Evolutionary conservation across 2,797 vertebrate species (phyloP).

Genomic region (Apogon talboti): DNA sequence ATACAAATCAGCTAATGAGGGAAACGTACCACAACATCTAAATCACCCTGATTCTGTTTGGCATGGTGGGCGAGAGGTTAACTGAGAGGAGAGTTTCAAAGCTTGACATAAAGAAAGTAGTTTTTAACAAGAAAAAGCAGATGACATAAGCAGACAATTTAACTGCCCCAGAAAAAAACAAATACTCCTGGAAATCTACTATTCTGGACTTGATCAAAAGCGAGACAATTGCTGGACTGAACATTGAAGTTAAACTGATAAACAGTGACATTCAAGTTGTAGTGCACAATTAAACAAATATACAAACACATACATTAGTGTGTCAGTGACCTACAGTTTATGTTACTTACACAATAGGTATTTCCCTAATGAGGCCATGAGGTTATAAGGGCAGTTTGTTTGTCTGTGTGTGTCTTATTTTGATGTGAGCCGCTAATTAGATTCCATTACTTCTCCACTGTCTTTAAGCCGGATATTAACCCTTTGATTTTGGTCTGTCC

Average conservation of each 20-base stretch:
- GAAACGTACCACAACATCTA: slow-evolving; percentile 9
- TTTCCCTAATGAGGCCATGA: slow-evolving; percentile 24
- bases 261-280: no score
- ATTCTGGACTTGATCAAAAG: no score
- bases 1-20: slow-evolving; percentile 29
- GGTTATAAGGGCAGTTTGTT: slow-evolving; percentile 11
- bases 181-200: no score
- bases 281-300: background rate
- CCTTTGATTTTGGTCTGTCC: no score
- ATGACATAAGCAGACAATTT: no score
- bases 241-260: no score
- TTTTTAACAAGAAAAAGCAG: no score
- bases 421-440: slow-evolving; percentile 33
- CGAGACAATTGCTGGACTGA: no score
- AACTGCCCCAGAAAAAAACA: no score
- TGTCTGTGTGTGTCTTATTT: slow-evolving; percentile 8
- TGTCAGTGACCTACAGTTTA: background rate
- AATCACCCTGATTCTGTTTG: background rate
- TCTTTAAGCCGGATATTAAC: background rate
- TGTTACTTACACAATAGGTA: slow-evolving; percentile 3
- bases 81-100: no score
- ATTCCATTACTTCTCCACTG: slow-evolving; percentile 28
- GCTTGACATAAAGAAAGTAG: no score
- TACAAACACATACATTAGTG: background rate
- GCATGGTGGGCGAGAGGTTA: no score